These are phyloP conservation scores for Sipha maydis DNA, from an alignment of 2,888 invertebrate genomes.

Conservation along the genomic window DNA sequence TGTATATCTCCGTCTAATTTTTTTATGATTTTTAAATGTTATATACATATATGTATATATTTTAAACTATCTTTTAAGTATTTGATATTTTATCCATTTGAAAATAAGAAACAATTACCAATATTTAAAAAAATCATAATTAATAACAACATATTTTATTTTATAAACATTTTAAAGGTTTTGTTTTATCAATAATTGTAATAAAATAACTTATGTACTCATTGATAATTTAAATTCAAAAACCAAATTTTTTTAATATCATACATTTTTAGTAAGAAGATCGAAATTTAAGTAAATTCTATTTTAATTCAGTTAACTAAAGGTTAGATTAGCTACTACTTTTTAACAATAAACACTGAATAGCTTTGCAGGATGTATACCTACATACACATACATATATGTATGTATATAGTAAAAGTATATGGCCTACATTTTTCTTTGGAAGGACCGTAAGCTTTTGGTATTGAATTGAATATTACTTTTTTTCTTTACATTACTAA, in stretches of 20 bases:
- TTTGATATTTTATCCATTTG: too few relatives aligned
- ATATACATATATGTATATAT: neutral
- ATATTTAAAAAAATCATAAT: too few relatives aligned
- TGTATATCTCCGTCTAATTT: neutral
- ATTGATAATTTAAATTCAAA: too few relatives aligned
- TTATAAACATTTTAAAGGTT: too few relatives aligned
- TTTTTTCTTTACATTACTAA: neutral
- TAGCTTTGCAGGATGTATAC: neutral
- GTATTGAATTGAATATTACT: conserved; percentile 33
- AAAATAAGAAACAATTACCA: too few relatives aligned
- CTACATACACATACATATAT: neutral
- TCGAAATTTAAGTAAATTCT: neutral
- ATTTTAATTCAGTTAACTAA: neutral
- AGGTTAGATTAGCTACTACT: neutral
- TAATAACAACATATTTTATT: too few relatives aligned
- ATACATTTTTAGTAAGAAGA: too few relatives aligned
- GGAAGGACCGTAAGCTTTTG: neutral
- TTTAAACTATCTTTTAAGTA: too few relatives aligned
- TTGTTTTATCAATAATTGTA: too few relatives aligned
- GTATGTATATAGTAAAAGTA: neutral
- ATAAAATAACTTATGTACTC: too few relatives aligned
- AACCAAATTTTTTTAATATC: too few relatives aligned
- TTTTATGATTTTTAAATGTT: neutral
- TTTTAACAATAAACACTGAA: neutral
- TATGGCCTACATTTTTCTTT: neutral